Conservation (phyloP, 2,797 vertebrate genomes). For the Pseudochirops cupreus region DNA sequence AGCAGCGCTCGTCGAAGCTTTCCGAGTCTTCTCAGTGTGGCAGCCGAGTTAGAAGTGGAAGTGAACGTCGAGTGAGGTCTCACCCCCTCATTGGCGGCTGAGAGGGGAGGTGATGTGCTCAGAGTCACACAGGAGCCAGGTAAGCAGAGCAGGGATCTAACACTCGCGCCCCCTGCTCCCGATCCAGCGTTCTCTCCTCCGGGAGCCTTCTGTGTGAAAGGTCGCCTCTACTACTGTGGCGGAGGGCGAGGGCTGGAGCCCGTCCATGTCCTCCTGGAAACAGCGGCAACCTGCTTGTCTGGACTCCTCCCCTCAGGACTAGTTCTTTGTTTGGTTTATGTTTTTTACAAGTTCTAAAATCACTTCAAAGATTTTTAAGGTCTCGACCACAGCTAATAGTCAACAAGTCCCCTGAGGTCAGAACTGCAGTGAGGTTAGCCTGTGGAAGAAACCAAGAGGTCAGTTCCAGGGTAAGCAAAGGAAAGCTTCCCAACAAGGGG, state of each 20-base stretch:
- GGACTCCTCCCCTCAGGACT: not conserved
- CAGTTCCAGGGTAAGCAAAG: not conserved
- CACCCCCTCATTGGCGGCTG: not conserved
- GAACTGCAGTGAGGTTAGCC: not conserved
- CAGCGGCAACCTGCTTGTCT: too few species aligned
- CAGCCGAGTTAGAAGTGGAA: not conserved
- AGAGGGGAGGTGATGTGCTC: not conserved
- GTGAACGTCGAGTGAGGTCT: not conserved
- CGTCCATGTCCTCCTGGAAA: not conserved
- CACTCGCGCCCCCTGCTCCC: not conserved
- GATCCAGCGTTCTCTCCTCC: not conserved
- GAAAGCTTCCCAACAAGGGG: not conserved
- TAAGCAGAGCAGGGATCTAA: not conserved
- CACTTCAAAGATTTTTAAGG: not conserved
- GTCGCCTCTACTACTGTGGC: not conserved
- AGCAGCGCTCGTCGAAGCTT: not conserved
- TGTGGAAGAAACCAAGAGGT: not conserved
- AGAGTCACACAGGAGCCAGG: not conserved
- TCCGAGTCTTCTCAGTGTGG: not conserved
- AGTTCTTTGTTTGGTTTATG: not conserved
- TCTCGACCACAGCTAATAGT: not conserved
- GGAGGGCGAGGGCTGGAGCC: not conserved
- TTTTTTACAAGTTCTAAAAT: not conserved
- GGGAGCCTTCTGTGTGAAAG: not conserved
- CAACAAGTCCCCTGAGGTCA: not conserved